Percentiles rank a stretch among this genome's conserved stretches.
Conservation (phyloP, 2,797 vertebrate genomes). For the Sebastes matsubarae region DNA sequence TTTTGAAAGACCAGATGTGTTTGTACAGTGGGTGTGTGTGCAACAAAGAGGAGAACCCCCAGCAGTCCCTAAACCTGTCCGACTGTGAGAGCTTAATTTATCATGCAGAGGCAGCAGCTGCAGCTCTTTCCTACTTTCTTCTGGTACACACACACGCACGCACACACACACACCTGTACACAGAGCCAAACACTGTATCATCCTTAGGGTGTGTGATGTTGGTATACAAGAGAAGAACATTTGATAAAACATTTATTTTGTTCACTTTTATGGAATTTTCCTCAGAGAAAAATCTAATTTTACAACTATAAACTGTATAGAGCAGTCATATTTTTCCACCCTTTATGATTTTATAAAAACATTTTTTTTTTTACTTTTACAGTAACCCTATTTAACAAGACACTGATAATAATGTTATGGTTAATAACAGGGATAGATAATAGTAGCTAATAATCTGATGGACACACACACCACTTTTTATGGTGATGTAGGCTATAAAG, state of each 20-base stretch:
- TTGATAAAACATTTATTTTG: neutral
- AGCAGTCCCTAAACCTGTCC: slow-evolving; percentile 54
- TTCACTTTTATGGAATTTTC: neutral
- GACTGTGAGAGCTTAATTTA: slow-evolving; percentile 72
- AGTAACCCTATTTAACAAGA: neutral
- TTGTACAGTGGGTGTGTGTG: slow-evolving; percentile 1
- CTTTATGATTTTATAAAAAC: neutral
- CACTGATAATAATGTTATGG: too few species aligned
- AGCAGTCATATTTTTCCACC: neutral
- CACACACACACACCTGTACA: slow-evolving; percentile 1
- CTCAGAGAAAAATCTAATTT: too few species aligned
- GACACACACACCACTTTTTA: neutral
- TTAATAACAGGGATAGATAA: neutral
- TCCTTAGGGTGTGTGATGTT: neutral
- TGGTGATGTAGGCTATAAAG: neutral
- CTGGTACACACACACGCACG: neutral
- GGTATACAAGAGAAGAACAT: neutral
- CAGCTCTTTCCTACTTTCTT: slow-evolving; percentile 51
- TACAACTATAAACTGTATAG: neutral
- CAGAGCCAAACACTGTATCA: neutral
- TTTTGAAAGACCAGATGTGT: neutral
- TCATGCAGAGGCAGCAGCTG: slow-evolving; percentile 78
- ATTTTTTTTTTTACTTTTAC: neutral
- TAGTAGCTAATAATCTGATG: neutral
- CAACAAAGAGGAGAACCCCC: slow-evolving; percentile 34